These are phyloP conservation scores for Nettapus auritus DNA, from an alignment of 2,113 vertebrate genomes.

Conservation along the genomic window DNA sequence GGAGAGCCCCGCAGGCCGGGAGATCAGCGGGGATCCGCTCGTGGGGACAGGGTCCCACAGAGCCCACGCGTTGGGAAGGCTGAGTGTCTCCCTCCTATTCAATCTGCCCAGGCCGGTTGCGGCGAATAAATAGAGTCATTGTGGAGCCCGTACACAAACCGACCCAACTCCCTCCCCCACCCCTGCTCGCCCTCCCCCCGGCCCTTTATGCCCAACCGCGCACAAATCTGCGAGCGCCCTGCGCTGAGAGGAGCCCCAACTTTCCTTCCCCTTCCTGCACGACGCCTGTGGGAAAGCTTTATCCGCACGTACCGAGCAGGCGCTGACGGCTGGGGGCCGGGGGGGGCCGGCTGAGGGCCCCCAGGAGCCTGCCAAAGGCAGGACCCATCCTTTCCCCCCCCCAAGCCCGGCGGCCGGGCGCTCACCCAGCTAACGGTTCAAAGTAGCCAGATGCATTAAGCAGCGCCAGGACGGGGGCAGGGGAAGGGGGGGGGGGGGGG, in stretches of 20 bases:
- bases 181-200: constrained; percentile 18
- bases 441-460: constrained; percentile 25
- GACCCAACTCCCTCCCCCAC: constrained; percentile 68
- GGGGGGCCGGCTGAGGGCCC: neutral
- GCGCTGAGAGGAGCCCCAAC: constrained; percentile 19
- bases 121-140: constrained; percentile 78
- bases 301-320: neutral
- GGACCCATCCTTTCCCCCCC: neutral
- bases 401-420: neutral
- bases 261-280: constrained; percentile 11
- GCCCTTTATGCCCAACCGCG: constrained; percentile 76
- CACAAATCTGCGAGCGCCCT: constrained; percentile 56
- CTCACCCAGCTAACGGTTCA: constrained; percentile 19
- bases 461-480: neutral
- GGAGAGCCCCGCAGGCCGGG: neutral
- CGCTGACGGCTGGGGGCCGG: neutral
- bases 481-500: no score
- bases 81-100: constrained; percentile 69
- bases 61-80: constrained; percentile 67
- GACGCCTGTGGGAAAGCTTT: constrained; percentile 28
- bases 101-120: constrained; percentile 61
- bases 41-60: constrained; percentile 60
- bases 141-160: constrained; percentile 65
- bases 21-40: constrained; percentile 45
- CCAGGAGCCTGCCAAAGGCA: neutral